Conservation (phyloP, 2,113 vertebrate genomes). For the Opisthocomus hoazin region DNA sequence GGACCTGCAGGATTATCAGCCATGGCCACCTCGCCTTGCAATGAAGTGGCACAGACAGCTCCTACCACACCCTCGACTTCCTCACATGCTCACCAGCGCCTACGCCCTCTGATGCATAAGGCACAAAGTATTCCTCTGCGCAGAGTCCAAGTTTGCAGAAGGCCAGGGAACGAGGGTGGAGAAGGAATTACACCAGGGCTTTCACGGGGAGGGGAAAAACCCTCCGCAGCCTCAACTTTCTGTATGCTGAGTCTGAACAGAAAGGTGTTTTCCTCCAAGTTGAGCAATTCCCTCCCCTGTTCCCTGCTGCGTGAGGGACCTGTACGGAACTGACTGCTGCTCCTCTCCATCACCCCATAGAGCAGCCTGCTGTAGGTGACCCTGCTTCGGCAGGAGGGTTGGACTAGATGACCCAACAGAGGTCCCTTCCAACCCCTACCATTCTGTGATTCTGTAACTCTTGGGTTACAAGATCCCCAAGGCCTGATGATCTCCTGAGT, state of each 20-base stretch:
- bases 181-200: background rate
- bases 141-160: slow-evolving; percentile 6
- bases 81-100: background rate
- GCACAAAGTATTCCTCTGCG: background rate
- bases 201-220: background rate
- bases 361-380: too few relatives aligned
- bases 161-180: background rate
- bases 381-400: too few relatives aligned
- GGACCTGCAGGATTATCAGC: background rate
- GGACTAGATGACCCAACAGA: too few relatives aligned
- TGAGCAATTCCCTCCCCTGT: background rate
- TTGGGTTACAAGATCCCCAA: background rate
- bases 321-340: background rate
- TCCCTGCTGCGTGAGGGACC: background rate
- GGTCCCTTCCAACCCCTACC: too few relatives aligned
- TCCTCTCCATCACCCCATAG: too few relatives aligned
- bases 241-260: rapidly evolving
- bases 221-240: background rate
- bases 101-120: background rate
- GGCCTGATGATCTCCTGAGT: too few relatives aligned
- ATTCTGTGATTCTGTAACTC: too few relatives aligned
- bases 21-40: rapidly evolving
- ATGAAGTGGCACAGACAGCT: background rate
- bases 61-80: background rate
- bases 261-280: background rate